These are phyloP conservation scores for Penaeus chinensis DNA, from an alignment of 1,140 invertebrate species.

Conservation along the genomic window DNA sequence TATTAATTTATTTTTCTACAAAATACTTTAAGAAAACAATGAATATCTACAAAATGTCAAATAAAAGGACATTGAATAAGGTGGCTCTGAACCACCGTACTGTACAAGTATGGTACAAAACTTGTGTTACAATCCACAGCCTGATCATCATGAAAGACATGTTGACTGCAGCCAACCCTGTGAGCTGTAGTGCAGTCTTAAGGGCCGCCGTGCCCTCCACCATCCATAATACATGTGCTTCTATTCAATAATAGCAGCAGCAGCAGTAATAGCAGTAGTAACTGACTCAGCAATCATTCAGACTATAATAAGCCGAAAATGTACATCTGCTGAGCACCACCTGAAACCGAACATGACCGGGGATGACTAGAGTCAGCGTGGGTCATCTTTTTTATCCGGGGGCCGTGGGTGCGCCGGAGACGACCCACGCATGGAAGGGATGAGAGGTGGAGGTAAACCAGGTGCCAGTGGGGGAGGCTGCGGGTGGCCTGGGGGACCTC, in stretches of 20 bases:
- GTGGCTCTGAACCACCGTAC: constrained; percentile 56
- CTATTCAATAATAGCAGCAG: constrained; percentile 38
- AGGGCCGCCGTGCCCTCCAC: constrained; percentile 54
- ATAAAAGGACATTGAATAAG: constrained; percentile 57
- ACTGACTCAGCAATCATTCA: no score
- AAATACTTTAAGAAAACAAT: constrained; percentile 59
- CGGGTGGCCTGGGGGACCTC: constrained; percentile 37
- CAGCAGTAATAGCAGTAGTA: constrained; percentile 1
- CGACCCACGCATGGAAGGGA: constrained; percentile 54
- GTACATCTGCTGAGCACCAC: neutral
- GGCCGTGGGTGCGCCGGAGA: constrained; percentile 56
- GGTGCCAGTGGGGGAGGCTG: constrained; percentile 52
- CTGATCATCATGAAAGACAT: constrained; percentile 61
- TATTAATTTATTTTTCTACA: constrained; percentile 59
- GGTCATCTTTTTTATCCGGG: constrained; percentile 58
- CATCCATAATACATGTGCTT: constrained; percentile 33
- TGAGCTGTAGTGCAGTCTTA: constrained; percentile 53
- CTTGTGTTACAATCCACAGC: constrained; percentile 62
- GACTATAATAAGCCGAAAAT: no score
- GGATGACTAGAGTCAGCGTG: constrained; percentile 61
- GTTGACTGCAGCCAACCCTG: constrained; percentile 55
- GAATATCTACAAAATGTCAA: constrained; percentile 60
- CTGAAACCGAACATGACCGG: constrained; percentile 36
- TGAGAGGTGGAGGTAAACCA: constrained; percentile 55
- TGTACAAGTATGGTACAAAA: constrained; percentile 61